Conservation (phyloP, 1,140 invertebrate species). For the Palaemon carinicauda region DNA sequence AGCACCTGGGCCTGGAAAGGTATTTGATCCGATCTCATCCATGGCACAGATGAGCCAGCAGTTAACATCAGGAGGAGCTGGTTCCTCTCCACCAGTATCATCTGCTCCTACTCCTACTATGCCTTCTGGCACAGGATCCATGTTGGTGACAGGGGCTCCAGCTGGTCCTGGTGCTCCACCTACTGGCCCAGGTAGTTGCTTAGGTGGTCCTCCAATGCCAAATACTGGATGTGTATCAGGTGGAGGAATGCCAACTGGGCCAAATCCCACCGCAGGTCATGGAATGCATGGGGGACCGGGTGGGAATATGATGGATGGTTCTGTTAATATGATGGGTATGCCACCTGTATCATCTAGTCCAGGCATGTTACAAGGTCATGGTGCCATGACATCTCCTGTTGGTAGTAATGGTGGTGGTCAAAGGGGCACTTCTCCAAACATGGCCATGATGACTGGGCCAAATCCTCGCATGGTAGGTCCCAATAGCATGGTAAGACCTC, state of each 20-base stretch:
- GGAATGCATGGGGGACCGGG: conserved; percentile 48
- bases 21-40: conserved; percentile 91
- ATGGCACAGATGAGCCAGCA: conserved; percentile 94
- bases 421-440: conserved; percentile 59
- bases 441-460: conserved; percentile 61
- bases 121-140: conserved; percentile 29
- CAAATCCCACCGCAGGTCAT: background rate
- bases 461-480: conserved; percentile 66
- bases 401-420: conserved; percentile 44
- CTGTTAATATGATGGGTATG: conserved; percentile 31
- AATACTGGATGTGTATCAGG: background rate
- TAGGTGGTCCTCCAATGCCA: conserved; percentile 58
- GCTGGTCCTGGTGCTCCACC: conserved; percentile 5
- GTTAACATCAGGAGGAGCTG: conserved; percentile 72
- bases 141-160: conserved; percentile 26
- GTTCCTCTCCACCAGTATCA: conserved; percentile 47
- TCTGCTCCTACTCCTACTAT: conserved; percentile 45
- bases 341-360: conserved; percentile 58
- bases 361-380: conserved; percentile 40
- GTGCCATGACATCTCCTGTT: conserved; percentile 49
- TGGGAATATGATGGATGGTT: conserved; percentile 57
- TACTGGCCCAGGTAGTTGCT: background rate
- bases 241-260: conserved; percentile 64
- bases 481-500: conserved; percentile 61
- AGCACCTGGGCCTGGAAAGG: conserved; percentile 60